phyloP scores from a whole-genome alignment of 2,113 vertebrate species.

The Cnemophilus loriae region DNA sequence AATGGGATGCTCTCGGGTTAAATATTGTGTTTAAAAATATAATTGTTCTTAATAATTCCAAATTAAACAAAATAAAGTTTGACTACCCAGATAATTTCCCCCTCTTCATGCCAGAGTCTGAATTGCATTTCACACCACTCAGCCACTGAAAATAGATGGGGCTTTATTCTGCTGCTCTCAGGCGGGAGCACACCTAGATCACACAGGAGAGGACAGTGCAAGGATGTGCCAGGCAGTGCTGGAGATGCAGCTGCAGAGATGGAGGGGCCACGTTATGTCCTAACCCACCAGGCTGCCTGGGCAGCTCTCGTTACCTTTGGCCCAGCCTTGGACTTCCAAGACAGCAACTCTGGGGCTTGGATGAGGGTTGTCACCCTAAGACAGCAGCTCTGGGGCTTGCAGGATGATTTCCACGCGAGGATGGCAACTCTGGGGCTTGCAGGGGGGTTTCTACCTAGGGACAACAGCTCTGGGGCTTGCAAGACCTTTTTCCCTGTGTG shows the following conservation, averaged over 20 bases:
- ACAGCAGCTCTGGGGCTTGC: background rate
- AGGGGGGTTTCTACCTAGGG: accelerated
- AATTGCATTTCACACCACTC: background rate
- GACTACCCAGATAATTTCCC: background rate
- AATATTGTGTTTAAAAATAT: background rate
- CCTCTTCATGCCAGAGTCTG: background rate
- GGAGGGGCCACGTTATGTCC: accelerated
- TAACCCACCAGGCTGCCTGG: background rate
- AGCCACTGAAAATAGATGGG: background rate
- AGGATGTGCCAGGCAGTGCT: background rate
- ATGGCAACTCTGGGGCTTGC: background rate
- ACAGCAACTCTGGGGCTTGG: background rate
- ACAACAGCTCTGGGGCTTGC: background rate
- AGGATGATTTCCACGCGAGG: background rate
- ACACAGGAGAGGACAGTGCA: accelerated
- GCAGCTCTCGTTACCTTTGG: background rate
- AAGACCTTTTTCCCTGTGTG: background rate
- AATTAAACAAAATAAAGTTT: background rate
- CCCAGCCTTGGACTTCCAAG: background rate
- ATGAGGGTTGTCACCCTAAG: background rate
- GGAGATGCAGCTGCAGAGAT: background rate
- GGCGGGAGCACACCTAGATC: background rate
- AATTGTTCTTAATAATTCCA: background rate
- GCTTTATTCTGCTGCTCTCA: background rate
- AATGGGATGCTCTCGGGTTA: background rate